Evolutionary conservation across 2,888 invertebrate genomes (phyloP).

Genomic region (Luperina testacea): DNA sequence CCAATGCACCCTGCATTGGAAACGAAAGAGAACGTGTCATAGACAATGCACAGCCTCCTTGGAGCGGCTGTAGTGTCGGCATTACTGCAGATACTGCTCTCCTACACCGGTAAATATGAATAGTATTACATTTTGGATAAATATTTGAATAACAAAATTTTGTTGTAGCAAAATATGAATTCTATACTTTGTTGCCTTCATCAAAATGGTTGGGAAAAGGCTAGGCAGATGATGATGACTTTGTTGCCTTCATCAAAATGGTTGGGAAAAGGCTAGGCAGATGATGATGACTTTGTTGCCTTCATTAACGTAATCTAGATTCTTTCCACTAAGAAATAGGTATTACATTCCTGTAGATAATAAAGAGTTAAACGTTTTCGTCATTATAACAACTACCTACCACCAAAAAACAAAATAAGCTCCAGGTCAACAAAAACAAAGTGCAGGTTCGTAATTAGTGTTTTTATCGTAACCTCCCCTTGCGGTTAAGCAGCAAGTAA

Average conservation of each 20-base stretch:
- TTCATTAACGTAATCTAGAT: neutral
- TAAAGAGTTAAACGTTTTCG: conserved; percentile 45
- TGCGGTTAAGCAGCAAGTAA: conserved; percentile 68
- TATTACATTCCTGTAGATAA: conserved; percentile 1
- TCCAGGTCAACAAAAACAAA: conserved; percentile 66
- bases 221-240: too few species aligned
- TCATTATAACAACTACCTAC: conserved; percentile 59
- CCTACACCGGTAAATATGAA: conserved; percentile 80
- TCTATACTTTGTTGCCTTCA: neutral
- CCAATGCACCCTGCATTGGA: conserved; percentile 86
- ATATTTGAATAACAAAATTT: conserved; percentile 1
- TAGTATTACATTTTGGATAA: neutral
- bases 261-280: neutral
- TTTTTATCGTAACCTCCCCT: conserved; percentile 72
- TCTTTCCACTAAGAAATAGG: neutral
- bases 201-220: too few species aligned
- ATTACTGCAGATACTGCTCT: conserved; percentile 84
- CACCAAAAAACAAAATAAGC: conserved; percentile 57
- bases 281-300: neutral
- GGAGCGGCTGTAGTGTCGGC: conserved; percentile 84
- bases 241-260: too few species aligned
- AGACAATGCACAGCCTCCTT: conserved; percentile 88
- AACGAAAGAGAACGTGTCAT: conserved; percentile 78
- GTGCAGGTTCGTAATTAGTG: conserved; percentile 73
- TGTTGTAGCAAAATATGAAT: neutral